These are phyloP conservation scores for Hypercompe scribonia DNA, from an alignment of 2,888 invertebrate genomes.

Conservation along the genomic window DNA sequence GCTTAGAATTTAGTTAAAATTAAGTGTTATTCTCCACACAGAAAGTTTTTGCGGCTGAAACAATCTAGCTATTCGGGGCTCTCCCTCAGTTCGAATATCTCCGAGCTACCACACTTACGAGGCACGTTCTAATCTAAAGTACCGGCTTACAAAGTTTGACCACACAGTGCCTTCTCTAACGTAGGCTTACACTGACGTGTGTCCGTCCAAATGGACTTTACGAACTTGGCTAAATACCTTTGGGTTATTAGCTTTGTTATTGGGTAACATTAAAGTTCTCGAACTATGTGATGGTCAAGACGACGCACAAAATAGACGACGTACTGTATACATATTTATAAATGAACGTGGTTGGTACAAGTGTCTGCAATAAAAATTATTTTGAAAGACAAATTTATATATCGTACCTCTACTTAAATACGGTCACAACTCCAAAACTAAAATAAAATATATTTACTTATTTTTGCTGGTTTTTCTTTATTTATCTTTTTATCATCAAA, in stretches of 20 bases:
- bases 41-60: slow-evolving; percentile 32
- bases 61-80: slow-evolving; percentile 34
- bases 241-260: slow-evolving; percentile 24
- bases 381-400: background rate
- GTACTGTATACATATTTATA: background rate
- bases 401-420: background rate
- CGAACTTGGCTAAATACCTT: slow-evolving; percentile 23
- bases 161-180: slow-evolving; percentile 23
- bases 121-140: slow-evolving; percentile 39
- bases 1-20: background rate
- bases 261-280: slow-evolving; percentile 1
- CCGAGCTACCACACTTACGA: slow-evolving; percentile 12
- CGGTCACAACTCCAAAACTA: background rate
- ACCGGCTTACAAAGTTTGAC: slow-evolving; percentile 41
- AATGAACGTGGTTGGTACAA: background rate
- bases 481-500: background rate
- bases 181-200: slow-evolving; percentile 22
- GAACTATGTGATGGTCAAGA: slow-evolving; percentile 1
- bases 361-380: background rate
- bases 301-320: background rate
- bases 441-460: too few relatives aligned
- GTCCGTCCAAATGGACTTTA: slow-evolving; percentile 23
- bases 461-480: background rate
- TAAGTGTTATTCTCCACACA: slow-evolving; percentile 24
- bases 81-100: slow-evolving; percentile 25